Percentiles rank a stretch among this genome's conserved stretches.
Evolutionary conservation across 2,113 vertebrate genomes (phyloP).

Genomic region (Pedetes capensis): DNA sequence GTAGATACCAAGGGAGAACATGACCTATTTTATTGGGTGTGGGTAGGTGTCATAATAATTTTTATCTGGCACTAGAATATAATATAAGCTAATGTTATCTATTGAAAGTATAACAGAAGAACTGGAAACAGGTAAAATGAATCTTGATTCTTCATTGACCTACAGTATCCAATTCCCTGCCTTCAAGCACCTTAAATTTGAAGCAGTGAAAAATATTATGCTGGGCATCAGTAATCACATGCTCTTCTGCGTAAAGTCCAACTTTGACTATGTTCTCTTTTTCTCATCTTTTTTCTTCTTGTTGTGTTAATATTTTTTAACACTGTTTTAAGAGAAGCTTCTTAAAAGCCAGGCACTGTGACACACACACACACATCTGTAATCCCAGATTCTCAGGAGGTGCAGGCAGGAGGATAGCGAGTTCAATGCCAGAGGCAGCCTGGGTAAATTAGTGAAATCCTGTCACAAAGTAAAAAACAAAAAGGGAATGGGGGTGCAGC

Average conservation of each 20-base stretch:
- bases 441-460: no score
- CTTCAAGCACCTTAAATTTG: neutral
- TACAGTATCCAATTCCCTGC: neutral
- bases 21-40: constrained; percentile 9
- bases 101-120: neutral
- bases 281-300: neutral
- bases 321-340: neutral
- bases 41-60: constrained; percentile 8
- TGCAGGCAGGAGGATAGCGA: no score
- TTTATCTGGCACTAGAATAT: neutral
- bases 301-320: neutral
- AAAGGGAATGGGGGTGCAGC: no score
- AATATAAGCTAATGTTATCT: neutral
- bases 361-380: no score
- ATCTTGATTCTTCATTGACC: neutral
- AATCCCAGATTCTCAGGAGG: no score
- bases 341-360: no score
- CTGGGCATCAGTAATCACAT: neutral
- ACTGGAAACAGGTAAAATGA: neutral
- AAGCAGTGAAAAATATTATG: neutral
- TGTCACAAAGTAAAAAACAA: no score
- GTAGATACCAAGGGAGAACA: constrained; percentile 8
- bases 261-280: neutral
- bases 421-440: no score
- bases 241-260: neutral